Evolutionary conservation across 1,140 invertebrate species (phyloP).

Genomic region (Globodera ellingtonae): DNA sequence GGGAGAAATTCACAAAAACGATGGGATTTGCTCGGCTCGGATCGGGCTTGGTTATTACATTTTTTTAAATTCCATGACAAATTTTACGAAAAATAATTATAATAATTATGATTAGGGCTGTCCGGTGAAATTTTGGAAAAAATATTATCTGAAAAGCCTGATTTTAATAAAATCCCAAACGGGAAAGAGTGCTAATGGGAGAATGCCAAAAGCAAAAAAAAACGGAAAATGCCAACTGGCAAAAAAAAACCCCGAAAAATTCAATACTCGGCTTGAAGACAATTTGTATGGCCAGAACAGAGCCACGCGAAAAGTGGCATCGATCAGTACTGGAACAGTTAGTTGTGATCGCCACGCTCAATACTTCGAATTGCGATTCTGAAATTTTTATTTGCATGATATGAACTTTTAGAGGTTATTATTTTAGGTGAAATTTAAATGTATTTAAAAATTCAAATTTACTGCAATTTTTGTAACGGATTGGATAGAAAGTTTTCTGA

Average conservation of each 20-base stretch:
- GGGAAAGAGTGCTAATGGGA: too few species aligned
- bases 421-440: background rate
- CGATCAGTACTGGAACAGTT: background rate
- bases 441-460: slow-evolving; percentile 4
- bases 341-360: slow-evolving; percentile 20
- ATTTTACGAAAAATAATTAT: too few species aligned
- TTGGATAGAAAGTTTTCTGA: slow-evolving; percentile 15
- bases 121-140: too few species aligned
- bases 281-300: slow-evolving; percentile 15
- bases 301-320: slow-evolving; percentile 13
- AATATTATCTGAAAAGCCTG: too few species aligned
- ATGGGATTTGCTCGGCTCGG: too few species aligned
- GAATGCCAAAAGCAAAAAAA: too few species aligned
- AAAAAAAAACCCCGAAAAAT: background rate
- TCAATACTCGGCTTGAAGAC: slow-evolving; percentile 14
- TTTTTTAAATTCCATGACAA: too few species aligned
- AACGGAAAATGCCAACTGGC: too few species aligned
- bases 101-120: too few species aligned
- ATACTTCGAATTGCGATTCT: slow-evolving; percentile 27
- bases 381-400: background rate
- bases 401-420: background rate
- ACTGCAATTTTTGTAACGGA: slow-evolving; percentile 46
- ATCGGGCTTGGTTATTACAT: too few species aligned
- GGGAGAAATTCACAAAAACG: too few species aligned
- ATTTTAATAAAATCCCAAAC: too few species aligned